Percentiles rank a stretch among this genome's conserved stretches.
These are phyloP conservation scores for Chaenodraco wilsoni DNA, from an alignment of 2,797 vertebrate species.

Conservation along the genomic window DNA sequence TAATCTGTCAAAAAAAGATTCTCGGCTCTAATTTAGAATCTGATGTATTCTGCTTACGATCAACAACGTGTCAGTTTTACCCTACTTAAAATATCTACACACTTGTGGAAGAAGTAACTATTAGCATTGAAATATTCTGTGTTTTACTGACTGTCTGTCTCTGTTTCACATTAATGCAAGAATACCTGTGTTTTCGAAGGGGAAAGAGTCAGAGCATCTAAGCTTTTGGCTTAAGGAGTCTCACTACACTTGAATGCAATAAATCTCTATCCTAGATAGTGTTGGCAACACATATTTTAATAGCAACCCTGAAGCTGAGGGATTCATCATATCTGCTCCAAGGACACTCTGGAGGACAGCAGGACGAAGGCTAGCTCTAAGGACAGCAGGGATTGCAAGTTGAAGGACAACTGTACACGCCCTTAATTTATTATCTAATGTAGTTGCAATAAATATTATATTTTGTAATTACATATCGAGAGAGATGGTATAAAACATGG, in stretches of 20 bases:
- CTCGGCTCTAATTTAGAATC: no score
- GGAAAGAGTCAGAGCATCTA: not conserved
- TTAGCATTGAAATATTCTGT: not conserved
- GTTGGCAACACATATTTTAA: constrained; percentile 10
- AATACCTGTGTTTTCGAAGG: not conserved
- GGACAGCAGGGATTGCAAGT: not conserved
- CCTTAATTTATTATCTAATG: not conserved
- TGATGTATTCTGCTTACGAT: constrained; percentile 20
- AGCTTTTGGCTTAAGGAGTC: constrained; percentile 1
- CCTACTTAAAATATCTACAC: not conserved
- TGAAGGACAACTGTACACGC: constrained; percentile 7
- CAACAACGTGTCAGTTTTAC: constrained; percentile 11
- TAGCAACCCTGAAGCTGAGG: constrained; percentile 26
- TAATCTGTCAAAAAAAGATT: no score
- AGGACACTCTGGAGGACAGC: constrained; percentile 1
- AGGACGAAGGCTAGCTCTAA: not conserved
- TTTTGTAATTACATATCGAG: not conserved
- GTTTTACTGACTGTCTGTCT: not conserved
- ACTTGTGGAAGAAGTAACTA: not conserved
- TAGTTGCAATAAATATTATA: not conserved
- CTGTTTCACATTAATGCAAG: not conserved
- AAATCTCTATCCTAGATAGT: constrained; percentile 8
- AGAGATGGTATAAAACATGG: not conserved
- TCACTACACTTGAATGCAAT: constrained; percentile 3
- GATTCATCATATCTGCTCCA: constrained; percentile 9